Evolutionary conservation across 2,113 vertebrate genomes (phyloP).

Genomic region (Ascaphus truei): DNA sequence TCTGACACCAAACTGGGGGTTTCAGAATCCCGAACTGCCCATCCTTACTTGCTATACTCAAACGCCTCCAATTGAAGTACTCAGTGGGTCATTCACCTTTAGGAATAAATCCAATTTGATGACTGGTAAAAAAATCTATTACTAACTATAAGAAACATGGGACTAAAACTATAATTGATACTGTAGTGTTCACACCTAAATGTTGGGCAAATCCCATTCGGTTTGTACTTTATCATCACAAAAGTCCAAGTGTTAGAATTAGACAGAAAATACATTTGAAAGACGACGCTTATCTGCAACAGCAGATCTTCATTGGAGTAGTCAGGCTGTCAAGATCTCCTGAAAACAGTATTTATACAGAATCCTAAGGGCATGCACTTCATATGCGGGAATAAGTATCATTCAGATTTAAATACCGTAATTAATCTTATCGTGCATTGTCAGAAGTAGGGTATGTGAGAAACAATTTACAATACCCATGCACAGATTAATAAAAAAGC

Average conservation of each 20-base stretch:
- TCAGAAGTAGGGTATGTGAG: neutral
- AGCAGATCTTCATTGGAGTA: constrained; percentile 1
- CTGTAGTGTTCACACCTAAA: constrained; percentile 12
- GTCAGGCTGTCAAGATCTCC: neutral
- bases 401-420: constrained; percentile 26
- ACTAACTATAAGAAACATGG: neutral
- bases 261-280: constrained; percentile 13
- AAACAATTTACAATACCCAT: neutral
- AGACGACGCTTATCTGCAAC: constrained; percentile 23
- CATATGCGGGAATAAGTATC: constrained; percentile 2
- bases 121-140: too few species aligned
- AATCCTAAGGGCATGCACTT: constrained; percentile 11
- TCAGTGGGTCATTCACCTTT: neutral
- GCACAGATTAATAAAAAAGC: neutral
- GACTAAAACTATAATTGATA: constrained; percentile 7
- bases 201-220: neutral
- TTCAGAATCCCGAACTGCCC: too few species aligned
- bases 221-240: neutral
- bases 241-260: constrained; percentile 1
- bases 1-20: too few species aligned
- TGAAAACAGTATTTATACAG: constrained; percentile 1
- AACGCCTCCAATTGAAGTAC: neutral
- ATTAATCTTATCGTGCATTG: constrained; percentile 24
- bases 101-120: neutral
- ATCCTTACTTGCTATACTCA: too few species aligned